Conservation (phyloP, 2,888 invertebrate species). For the Caenorhabditis zanzibari region DNA sequence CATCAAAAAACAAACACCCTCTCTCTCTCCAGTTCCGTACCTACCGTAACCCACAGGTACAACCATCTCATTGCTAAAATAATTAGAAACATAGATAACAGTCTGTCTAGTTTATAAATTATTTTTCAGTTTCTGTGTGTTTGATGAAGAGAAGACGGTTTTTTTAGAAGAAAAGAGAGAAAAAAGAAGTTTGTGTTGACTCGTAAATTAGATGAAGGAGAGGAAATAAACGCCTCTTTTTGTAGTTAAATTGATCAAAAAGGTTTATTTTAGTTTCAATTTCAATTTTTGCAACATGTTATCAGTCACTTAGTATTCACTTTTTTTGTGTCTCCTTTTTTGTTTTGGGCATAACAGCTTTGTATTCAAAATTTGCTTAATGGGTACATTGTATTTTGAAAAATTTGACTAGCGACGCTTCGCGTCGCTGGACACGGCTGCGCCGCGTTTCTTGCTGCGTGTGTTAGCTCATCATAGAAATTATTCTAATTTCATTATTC, state of each 20-base stretch:
- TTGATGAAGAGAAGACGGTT: constrained; percentile 1
- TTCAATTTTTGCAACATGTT: background rate
- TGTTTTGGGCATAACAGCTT: background rate
- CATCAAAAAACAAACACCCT: constrained; percentile 17
- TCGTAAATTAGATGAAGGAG: constrained; percentile 12
- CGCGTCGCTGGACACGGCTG: too few relatives aligned
- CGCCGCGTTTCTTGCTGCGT: too few relatives aligned
- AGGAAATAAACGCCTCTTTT: background rate
- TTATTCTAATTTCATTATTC: too few relatives aligned
- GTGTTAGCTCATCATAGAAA: too few relatives aligned
- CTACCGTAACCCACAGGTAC: constrained; percentile 23
- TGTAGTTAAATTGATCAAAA: background rate
- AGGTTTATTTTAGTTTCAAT: background rate
- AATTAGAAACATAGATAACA: constrained; percentile 11
- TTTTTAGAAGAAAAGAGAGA: background rate
- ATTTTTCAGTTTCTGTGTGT: constrained; percentile 7
- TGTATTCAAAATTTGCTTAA: constrained; percentile 5
- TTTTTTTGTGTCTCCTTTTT: background rate
- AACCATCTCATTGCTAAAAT: background rate
- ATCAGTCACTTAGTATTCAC: background rate
- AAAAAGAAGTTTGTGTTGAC: constrained; percentile 3
- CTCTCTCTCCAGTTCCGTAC: constrained; percentile 4
- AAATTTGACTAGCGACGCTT: too few relatives aligned
- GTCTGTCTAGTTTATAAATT: constrained; percentile 9
- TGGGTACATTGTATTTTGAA: background rate